Evolutionary conservation across 2,888 invertebrate species (phyloP).

Genomic region (Hypercompe scribonia): DNA sequence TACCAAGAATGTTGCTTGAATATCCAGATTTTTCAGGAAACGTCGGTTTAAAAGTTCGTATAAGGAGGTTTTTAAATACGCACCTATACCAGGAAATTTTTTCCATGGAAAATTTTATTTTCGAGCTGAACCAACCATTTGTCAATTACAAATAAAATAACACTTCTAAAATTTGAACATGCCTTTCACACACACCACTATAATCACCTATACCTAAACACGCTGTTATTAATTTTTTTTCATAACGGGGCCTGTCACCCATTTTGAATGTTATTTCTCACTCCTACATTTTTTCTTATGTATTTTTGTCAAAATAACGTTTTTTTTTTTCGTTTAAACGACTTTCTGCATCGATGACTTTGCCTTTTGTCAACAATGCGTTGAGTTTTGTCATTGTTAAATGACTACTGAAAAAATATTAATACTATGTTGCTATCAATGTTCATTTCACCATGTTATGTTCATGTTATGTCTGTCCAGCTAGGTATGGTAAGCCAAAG

Average conservation of each 20-base stretch:
- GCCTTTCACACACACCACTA: neutral
- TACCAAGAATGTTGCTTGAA: neutral
- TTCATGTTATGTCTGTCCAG: no score
- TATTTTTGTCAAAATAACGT: neutral
- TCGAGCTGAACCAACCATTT: neutral
- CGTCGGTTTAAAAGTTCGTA: neutral
- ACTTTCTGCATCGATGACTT: neutral
- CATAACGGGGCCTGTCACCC: neutral
- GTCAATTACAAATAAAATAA: neutral
- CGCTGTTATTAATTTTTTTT: neutral
- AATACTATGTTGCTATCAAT: neutral
- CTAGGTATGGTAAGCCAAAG: no score
- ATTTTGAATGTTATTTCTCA: neutral
- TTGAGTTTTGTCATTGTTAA: neutral
- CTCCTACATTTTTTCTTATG: neutral
- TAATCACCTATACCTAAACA: neutral
- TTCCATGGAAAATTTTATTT: neutral
- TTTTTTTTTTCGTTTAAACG: no score
- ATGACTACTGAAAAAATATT: neutral
- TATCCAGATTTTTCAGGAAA: neutral
- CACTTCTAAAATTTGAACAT: neutral
- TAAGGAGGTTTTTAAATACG: no score
- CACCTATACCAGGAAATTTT: neutral
- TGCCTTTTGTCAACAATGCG: neutral
- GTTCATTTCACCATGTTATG: neutral